phyloP scores from a whole-genome alignment of 1,140 invertebrate genomes.

The Venustaconcha ellipsiformis region DNA sequence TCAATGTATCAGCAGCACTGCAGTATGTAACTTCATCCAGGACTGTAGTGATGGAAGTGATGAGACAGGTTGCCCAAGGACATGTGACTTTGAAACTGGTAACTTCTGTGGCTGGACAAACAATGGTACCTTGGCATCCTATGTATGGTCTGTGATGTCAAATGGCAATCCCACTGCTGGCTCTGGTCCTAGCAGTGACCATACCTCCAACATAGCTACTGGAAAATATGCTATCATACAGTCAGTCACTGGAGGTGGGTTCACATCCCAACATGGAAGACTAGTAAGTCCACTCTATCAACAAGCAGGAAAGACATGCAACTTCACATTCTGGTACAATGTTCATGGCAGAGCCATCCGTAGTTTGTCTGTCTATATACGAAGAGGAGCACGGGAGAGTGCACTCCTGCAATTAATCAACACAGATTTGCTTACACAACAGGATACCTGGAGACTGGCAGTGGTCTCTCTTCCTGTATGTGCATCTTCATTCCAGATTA shows the following conservation, averaged over 20 bases:
- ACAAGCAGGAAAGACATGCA: slow-evolving; percentile 49
- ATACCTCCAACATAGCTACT: slow-evolving; percentile 39
- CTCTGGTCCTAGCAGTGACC: slow-evolving; percentile 47
- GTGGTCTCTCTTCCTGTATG: slow-evolving; percentile 46
- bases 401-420: slow-evolving; percentile 30
- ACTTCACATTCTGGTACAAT: slow-evolving; percentile 60
- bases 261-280: neutral
- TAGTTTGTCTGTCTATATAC: slow-evolving; percentile 43
- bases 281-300: slow-evolving; percentile 55
- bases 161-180: slow-evolving; percentile 35
- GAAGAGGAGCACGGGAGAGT: slow-evolving; percentile 42
- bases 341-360: slow-evolving; percentile 38
- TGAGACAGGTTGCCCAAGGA: slow-evolving; percentile 51
- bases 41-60: slow-evolving; percentile 67
- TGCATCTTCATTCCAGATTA: slow-evolving; percentile 56
- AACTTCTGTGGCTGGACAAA: slow-evolving; percentile 53
- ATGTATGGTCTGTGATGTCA: slow-evolving; percentile 43
- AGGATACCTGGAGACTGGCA: slow-evolving; percentile 47
- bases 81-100: slow-evolving; percentile 49
- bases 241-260: too few species aligned
- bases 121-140: slow-evolving; percentile 31
- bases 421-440: slow-evolving; percentile 1
- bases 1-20: slow-evolving; percentile 44
- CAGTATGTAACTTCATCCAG: slow-evolving; percentile 79
- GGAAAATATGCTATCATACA: slow-evolving; percentile 43